Percentiles rank a stretch among this genome's conserved stretches.
phyloP scores from a whole-genome alignment of 2,113 vertebrate genomes.

The Orientallactaga bullata region DNA sequence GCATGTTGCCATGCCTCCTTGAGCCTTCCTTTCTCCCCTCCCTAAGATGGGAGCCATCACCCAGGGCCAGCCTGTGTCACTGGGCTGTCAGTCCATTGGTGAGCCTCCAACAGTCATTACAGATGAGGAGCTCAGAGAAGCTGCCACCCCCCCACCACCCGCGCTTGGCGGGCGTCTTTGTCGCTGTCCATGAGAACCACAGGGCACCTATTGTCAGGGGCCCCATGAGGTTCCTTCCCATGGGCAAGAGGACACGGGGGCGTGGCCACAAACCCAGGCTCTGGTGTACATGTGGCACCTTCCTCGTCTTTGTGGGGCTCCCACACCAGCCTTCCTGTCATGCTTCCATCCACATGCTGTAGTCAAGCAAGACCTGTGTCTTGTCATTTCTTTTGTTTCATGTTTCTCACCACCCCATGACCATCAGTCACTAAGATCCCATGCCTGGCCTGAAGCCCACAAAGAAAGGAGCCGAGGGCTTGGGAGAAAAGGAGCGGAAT shows the following conservation, averaged over 20 bases:
- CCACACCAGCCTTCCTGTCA: neutral
- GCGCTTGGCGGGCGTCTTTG: neutral
- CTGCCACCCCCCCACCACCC: accelerated
- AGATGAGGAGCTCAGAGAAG: neutral
- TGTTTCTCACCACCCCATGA: conserved; percentile 10
- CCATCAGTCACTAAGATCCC: neutral
- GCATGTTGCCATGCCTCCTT: neutral
- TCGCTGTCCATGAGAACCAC: neutral
- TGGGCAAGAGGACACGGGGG: neutral
- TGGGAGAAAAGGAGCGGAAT: neutral
- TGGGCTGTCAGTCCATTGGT: neutral
- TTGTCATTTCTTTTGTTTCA: conserved; percentile 56
- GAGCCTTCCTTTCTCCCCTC: neutral
- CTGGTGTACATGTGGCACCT: neutral
- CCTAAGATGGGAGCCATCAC: neutral
- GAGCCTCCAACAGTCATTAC: neutral
- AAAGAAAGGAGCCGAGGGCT: neutral
- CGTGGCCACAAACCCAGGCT: neutral
- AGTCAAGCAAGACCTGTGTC: neutral
- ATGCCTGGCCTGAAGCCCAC: neutral
- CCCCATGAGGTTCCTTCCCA: neutral
- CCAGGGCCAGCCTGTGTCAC: neutral
- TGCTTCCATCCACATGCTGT: neutral
- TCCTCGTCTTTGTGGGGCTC: neutral
- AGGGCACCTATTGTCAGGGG: neutral